phyloP scores from a whole-genome alignment of 2,113 vertebrate species.

The Ahaetulla prasina region DNA sequence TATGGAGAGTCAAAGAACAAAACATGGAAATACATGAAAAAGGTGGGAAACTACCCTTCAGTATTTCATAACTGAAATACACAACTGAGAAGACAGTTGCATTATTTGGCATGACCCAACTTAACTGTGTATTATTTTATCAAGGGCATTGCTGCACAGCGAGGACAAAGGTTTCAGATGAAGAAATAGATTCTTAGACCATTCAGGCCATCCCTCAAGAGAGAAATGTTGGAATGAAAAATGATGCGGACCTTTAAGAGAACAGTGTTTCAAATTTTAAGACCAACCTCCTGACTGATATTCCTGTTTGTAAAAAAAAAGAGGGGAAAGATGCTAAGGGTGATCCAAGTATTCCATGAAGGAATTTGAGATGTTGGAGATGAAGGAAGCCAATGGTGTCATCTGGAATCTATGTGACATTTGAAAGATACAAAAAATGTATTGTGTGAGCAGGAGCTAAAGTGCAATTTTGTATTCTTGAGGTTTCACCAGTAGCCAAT shows the following conservation, averaged over 20 bases:
- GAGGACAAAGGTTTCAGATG: background rate
- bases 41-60: too few species aligned
- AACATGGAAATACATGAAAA: background rate
- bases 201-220: background rate
- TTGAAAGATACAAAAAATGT: background rate
- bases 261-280: background rate
- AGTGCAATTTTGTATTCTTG: background rate
- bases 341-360: background rate
- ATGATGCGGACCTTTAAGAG: background rate
- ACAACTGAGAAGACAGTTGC: background rate
- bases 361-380: background rate
- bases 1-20: background rate
- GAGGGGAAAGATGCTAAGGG: background rate
- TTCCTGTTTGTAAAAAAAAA: background rate
- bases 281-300: background rate
- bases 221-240: background rate
- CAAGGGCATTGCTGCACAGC: background rate
- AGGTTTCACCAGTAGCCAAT: background rate
- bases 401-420: background rate
- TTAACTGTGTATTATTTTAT: background rate
- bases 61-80: background rate
- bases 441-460: background rate
- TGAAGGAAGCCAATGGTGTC: background rate
- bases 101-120: background rate
- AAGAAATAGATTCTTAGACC: background rate